Evolutionary conservation across 2,113 vertebrate species (phyloP).

Genomic region (Eurypyga helias): DNA sequence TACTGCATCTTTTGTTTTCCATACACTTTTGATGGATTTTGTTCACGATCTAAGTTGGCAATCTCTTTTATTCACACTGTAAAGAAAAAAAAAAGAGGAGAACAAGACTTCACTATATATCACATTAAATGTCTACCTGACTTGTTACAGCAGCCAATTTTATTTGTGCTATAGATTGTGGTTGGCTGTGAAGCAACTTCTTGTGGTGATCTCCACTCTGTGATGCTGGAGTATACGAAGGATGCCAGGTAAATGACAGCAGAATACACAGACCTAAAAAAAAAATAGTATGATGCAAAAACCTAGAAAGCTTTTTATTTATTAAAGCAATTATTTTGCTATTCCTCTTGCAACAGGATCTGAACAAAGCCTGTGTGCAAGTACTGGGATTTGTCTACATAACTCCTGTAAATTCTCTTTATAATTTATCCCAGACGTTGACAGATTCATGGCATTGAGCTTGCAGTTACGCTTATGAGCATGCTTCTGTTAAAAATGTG

Average conservation of each 20-base stretch:
- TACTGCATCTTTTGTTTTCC: neutral
- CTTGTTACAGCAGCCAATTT: constrained; percentile 1
- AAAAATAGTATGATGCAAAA: neutral
- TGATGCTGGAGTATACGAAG: constrained; percentile 95
- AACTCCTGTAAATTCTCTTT: neutral
- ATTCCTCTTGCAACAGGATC: neutral
- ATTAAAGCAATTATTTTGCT: constrained; percentile 11
- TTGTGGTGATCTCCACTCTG: constrained; percentile 96
- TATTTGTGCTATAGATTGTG: constrained; percentile 86
- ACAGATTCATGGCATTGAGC: neutral
- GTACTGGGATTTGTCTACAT: constrained; percentile 19
- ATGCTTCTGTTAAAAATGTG: neutral
- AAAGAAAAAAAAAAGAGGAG: neutral
- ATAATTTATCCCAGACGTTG: constrained; percentile 20
- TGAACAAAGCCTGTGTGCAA: neutral
- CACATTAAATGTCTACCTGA: neutral
- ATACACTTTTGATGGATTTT: neutral
- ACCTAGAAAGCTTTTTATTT: neutral
- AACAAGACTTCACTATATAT: neutral
- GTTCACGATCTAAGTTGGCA: neutral
- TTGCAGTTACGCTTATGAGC: neutral
- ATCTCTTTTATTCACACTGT: neutral
- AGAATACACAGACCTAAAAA: neutral
- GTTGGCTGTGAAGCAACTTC: constrained; percentile 94
- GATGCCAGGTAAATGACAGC: constrained; percentile 87